A percentile compares a stretch with the other conserved stretches of the same genome.
Conservation (phyloP, 2,113 vertebrate genomes). For the Sander vitreus region DNA sequence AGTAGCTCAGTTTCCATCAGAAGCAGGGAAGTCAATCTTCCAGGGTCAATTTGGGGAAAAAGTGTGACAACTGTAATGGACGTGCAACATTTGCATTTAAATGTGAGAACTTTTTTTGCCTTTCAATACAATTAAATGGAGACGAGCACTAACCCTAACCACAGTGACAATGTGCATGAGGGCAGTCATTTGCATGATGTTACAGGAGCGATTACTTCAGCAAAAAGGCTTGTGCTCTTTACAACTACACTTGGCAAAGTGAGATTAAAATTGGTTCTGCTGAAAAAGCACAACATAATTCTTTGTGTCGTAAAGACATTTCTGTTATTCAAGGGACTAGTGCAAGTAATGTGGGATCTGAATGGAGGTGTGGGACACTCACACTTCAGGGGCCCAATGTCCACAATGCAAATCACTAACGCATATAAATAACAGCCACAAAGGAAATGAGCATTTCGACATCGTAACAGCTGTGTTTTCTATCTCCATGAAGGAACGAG, state of each 20-base stretch:
- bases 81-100: constrained; percentile 69
- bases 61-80: constrained; percentile 68
- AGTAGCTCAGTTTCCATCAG: constrained; percentile 74
- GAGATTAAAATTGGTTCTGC: neutral
- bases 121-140: constrained; percentile 54
- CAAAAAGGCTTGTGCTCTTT: neutral
- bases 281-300: neutral
- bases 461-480: neutral
- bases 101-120: constrained; percentile 57
- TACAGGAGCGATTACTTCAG: constrained; percentile 13
- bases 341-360: neutral
- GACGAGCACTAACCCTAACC: constrained; percentile 8
- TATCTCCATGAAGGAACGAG: neutral
- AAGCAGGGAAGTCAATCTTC: constrained; percentile 66
- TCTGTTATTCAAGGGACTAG: neutral
- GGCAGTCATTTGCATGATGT: constrained; percentile 49
- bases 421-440: constrained; percentile 12
- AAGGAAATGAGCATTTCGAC: constrained; percentile 4
- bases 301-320: neutral
- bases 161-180: constrained; percentile 20
- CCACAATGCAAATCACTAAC: constrained; percentile 23
- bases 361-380: neutral
- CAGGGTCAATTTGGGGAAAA: constrained; percentile 52
- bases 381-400: neutral
- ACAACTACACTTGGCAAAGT: neutral